These are phyloP conservation scores for Dipus sagitta DNA, from an alignment of 2,797 vertebrate species.

Conservation along the genomic window DNA sequence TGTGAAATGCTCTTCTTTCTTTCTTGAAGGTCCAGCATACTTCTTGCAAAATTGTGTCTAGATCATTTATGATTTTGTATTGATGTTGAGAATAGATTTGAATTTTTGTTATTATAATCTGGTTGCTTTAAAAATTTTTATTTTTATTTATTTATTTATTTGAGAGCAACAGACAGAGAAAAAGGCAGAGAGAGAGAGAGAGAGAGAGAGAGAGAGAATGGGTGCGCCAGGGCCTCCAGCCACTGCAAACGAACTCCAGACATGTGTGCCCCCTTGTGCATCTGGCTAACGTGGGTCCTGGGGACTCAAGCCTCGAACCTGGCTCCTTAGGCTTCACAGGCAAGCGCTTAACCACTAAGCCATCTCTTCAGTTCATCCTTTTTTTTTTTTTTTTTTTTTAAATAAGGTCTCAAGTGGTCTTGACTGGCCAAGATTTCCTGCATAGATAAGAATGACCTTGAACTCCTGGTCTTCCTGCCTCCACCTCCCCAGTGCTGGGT, in stretches of 20 bases:
- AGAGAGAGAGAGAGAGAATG: no score
- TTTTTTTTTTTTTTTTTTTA: not conserved
- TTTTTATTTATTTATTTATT: constrained; percentile 10
- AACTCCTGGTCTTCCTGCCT: not conserved
- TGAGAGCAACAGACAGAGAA: no score
- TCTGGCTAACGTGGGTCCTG: no score
- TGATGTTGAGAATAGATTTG: constrained; percentile 51
- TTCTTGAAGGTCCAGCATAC: not conserved
- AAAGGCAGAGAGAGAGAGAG: no score
- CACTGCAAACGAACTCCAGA: no score
- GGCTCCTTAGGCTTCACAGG: no score
- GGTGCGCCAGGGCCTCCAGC: no score
- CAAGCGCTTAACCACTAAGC: no score
- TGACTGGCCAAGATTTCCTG: not conserved
- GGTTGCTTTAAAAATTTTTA: not conserved
- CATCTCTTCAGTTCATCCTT: not conserved
- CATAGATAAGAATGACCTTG: not conserved
- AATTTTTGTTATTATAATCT: constrained; percentile 54
- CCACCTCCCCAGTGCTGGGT: not conserved
- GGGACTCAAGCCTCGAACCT: no score
- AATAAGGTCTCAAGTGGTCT: not conserved
- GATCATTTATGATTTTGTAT: constrained; percentile 26
- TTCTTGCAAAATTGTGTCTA: constrained; percentile 50
- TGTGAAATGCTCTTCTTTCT: constrained; percentile 59
- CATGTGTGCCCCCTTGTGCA: no score